Conservation (phyloP, 2,113 vertebrate species). For the Oncorhynchus nerka region DNA sequence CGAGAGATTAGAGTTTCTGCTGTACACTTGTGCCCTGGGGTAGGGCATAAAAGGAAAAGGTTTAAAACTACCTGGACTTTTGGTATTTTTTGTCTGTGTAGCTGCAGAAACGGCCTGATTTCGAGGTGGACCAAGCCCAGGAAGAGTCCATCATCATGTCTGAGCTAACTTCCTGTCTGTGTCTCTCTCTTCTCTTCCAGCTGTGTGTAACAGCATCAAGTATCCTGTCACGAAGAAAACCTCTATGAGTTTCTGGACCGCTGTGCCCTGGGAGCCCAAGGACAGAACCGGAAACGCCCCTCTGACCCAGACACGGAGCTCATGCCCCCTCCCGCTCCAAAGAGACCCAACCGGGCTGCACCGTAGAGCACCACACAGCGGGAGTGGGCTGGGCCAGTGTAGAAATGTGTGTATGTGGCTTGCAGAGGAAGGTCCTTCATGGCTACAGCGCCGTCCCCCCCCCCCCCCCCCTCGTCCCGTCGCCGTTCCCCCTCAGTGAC, state of each 20-base stretch:
- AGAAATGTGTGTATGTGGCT: conserved; percentile 36
- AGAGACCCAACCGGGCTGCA: conserved; percentile 78
- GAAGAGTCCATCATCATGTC: conserved; percentile 11
- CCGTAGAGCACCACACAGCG: conserved; percentile 61
- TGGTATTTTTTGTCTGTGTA: not conserved
- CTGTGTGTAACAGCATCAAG: conserved; percentile 94
- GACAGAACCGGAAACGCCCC: conserved; percentile 80
- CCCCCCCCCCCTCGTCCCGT: conserved; percentile 6
- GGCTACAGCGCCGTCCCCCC: conserved; percentile 11
- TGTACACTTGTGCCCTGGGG: not conserved
- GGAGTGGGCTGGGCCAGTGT: conserved; percentile 49
- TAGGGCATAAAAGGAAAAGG: not conserved
- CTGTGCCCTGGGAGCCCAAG: conserved; percentile 66
- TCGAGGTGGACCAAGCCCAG: not conserved
- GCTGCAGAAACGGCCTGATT: not conserved
- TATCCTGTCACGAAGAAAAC: conserved; percentile 93
- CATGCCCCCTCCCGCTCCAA: conserved; percentile 96
- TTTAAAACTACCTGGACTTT: not conserved
- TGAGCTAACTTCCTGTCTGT: conserved; percentile 17
- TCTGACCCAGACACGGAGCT: conserved; percentile 89
- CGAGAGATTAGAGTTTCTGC: not conserved
- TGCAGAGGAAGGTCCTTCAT: conserved; percentile 31
- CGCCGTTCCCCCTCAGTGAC: conserved; percentile 3
- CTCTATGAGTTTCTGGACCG: conserved; percentile 88
- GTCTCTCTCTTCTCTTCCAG: conserved; percentile 63